A percentile compares a stretch with the other conserved stretches of the same genome.
Evolutionary conservation across 2,797 vertebrate species (phyloP).

Genomic region (Caiman crocodilus): DNA sequence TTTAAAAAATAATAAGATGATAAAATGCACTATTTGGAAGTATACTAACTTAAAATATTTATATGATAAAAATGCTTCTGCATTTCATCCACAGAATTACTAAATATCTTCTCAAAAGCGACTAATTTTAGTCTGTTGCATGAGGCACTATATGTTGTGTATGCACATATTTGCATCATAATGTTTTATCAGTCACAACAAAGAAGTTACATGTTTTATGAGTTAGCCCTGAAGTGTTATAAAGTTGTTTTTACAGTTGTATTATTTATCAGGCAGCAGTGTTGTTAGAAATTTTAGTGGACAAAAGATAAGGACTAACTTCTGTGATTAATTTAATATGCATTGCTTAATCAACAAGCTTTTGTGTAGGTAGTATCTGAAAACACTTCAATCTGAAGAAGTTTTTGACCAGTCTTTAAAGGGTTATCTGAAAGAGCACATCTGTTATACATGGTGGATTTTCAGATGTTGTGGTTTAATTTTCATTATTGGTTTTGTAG

Average conservation of each 20-base stretch:
- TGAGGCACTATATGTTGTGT: not conserved
- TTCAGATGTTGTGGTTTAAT: constrained; percentile 30
- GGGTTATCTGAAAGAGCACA: not conserved
- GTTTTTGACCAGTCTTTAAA: not conserved
- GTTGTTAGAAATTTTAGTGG: not conserved
- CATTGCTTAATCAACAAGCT: constrained; percentile 29
- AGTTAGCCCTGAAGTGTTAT: constrained; percentile 16
- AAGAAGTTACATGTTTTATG: not conserved
- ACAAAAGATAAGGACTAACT: not conserved
- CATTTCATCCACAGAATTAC: not conserved
- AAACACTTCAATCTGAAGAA: not conserved
- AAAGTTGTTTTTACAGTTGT: not conserved
- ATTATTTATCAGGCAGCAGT: not conserved
- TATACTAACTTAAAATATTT: not conserved
- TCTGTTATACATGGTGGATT: not conserved
- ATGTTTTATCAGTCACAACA: fast-evolving
- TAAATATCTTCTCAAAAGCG: not conserved
- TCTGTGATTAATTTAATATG: constrained; percentile 18
- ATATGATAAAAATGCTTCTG: not conserved
- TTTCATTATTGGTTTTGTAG: constrained; percentile 48
- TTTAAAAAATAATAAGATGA: not conserved
- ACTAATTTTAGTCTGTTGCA: not conserved
- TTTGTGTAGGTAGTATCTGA: constrained; percentile 15
- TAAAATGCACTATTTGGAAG: not conserved
- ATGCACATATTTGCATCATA: not conserved